Conservation (phyloP, 2,797 vertebrate genomes). For the Epinephelus coioides region DNA sequence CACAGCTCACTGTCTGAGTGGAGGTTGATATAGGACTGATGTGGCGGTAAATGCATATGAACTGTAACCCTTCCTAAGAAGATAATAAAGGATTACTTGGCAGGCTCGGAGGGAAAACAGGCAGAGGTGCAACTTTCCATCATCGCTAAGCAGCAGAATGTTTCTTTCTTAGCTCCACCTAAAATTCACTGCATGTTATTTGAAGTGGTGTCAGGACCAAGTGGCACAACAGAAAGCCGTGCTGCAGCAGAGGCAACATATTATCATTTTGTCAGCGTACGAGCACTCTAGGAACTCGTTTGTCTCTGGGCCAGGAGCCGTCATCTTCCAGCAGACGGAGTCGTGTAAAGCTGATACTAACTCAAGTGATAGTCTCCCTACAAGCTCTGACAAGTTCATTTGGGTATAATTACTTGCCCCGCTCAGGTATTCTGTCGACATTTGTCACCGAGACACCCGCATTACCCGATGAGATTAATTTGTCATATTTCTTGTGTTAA, state of each 20-base stretch:
- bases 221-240: constrained; percentile 28
- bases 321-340: constrained; percentile 55
- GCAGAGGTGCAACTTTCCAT: constrained; percentile 41
- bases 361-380: constrained; percentile 67
- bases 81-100: constrained; percentile 39
- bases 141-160: constrained; percentile 36
- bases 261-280: constrained; percentile 67
- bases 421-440: constrained; percentile 75
- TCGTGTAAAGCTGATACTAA: constrained; percentile 63
- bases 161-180: constrained; percentile 31
- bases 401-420: constrained; percentile 78
- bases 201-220: constrained; percentile 43
- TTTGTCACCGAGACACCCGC: constrained; percentile 72
- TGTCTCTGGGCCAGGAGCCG: constrained; percentile 59
- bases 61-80: constrained; percentile 4
- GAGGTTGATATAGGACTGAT: not conserved
- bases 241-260: constrained; percentile 50
- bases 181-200: constrained; percentile 38
- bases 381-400: constrained; percentile 80
- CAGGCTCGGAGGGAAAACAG: constrained; percentile 32
- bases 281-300: constrained; percentile 60
- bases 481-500: constrained; percentile 70
- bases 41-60: not conserved
- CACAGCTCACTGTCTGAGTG: not conserved
- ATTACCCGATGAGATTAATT: constrained; percentile 76